Evolutionary conservation across 2,888 invertebrate genomes (phyloP).

Genomic region (Eupsilia transversa): DNA sequence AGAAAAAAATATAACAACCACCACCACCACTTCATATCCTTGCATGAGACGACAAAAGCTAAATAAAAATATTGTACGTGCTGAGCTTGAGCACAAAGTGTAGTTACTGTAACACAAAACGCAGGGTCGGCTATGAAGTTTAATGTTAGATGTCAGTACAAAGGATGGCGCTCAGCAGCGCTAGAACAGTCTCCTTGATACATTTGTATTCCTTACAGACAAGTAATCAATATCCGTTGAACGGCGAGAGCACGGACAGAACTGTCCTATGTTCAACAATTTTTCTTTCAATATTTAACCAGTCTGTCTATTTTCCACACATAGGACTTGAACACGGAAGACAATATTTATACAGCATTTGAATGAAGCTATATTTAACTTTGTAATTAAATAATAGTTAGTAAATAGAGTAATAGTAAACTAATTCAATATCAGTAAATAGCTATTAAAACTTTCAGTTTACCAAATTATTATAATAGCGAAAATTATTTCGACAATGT

Average conservation of each 20-base stretch:
- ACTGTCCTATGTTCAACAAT: constrained; percentile 79
- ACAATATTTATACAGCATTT: background rate
- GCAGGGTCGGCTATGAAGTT: constrained; percentile 81
- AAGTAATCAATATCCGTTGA: constrained; percentile 89
- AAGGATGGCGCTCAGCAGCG: constrained; percentile 81
- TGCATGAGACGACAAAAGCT: constrained; percentile 31
- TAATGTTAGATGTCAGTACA: constrained; percentile 85
- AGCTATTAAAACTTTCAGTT: background rate
- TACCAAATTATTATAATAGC: constrained; percentile 10
- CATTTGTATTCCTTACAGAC: constrained; percentile 90
- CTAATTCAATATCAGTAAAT: background rate
- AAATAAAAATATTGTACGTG: constrained; percentile 60
- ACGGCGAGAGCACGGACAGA: constrained; percentile 79
- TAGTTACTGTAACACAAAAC: constrained; percentile 69
- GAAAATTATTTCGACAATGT: constrained; percentile 26
- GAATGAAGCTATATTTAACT: background rate
- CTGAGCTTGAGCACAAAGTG: constrained; percentile 53
- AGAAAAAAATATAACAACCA: constrained; percentile 20
- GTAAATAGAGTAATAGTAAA: background rate
- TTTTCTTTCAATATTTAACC: constrained; percentile 73
- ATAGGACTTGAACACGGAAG: constrained; percentile 20
- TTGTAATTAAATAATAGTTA: background rate
- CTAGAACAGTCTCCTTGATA: constrained; percentile 84
- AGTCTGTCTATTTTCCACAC: constrained; percentile 53
- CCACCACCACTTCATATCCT: constrained; percentile 17